Conservation (phyloP, 2,888 invertebrate species). For the Tenodera sinensis region DNA sequence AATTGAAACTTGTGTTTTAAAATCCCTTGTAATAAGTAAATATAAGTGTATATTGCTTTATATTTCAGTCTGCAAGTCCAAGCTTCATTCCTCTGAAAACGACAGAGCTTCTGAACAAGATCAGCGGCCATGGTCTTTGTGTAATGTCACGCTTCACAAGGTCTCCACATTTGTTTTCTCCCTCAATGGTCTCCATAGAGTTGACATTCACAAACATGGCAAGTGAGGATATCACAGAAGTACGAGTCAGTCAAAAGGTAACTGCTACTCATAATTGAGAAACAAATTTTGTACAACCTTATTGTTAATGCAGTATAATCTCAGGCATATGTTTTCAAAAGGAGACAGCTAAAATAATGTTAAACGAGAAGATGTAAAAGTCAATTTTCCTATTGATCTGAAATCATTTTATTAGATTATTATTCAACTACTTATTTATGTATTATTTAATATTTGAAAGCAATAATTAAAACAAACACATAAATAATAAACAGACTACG, state of each 20-base stretch:
- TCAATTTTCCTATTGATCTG: too few species aligned
- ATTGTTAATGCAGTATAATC: too few species aligned
- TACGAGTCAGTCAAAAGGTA: slow-evolving; percentile 72
- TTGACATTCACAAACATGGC: slow-evolving; percentile 72
- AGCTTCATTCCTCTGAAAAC: slow-evolving; percentile 57
- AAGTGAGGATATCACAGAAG: slow-evolving; percentile 59
- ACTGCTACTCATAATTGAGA: slow-evolving; percentile 9
- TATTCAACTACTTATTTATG: too few species aligned
- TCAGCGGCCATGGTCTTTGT: slow-evolving; percentile 65
- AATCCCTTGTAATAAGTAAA: too few species aligned
- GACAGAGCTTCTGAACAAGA: slow-evolving; percentile 66
- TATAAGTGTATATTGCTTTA: not conserved
- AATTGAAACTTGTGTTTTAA: too few species aligned
- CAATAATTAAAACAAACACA: too few species aligned
- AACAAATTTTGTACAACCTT: not conserved
- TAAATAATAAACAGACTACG: too few species aligned
- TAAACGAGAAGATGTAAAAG: too few species aligned
- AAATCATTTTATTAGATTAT: too few species aligned
- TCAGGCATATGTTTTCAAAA: too few species aligned
- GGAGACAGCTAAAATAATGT: too few species aligned
- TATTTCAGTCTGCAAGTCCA: slow-evolving; percentile 58
- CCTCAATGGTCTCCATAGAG: slow-evolving; percentile 77
- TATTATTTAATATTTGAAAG: too few species aligned
- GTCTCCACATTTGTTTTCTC: slow-evolving; percentile 76
- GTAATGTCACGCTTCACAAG: slow-evolving; percentile 66